phyloP scores from a whole-genome alignment of 2,113 vertebrate genomes.

The Pluvialis apricaria region DNA sequence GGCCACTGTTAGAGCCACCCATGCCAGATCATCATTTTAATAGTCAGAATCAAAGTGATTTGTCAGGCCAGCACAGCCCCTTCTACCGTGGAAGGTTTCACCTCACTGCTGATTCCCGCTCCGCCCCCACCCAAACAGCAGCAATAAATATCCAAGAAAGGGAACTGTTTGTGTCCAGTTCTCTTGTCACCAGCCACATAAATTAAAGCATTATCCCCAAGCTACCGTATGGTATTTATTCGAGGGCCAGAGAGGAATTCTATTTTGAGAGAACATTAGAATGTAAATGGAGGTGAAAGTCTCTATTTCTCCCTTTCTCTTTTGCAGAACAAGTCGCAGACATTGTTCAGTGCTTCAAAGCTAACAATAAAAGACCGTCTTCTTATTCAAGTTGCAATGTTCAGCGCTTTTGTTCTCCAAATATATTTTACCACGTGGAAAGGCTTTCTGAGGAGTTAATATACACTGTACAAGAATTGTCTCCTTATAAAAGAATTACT shows the following conservation, averaged over 20 bases:
- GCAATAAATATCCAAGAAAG: slow-evolving; percentile 20
- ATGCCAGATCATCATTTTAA: slow-evolving; percentile 21
- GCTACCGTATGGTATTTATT: slow-evolving; percentile 2
- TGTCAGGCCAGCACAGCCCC: not conserved
- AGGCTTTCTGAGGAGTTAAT: slow-evolving; percentile 52
- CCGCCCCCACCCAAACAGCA: not conserved
- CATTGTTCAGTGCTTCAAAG: slow-evolving; percentile 42
- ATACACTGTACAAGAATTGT: slow-evolving; percentile 12
- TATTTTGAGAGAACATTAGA: slow-evolving; percentile 60
- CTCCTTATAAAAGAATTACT: slow-evolving; percentile 6
- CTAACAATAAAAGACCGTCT: slow-evolving; percentile 42
- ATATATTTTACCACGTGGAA: slow-evolving; percentile 54
- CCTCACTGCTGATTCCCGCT: not conserved
- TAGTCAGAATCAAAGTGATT: not conserved
- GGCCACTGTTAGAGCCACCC: not conserved
- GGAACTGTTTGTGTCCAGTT: not conserved
- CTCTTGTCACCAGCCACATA: not conserved
- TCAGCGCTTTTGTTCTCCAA: slow-evolving; percentile 54
- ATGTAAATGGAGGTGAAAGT: slow-evolving; percentile 61
- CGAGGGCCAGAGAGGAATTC: not conserved
- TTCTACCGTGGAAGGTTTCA: not conserved
- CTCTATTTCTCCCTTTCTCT: slow-evolving; percentile 18
- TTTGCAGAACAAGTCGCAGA: slow-evolving; percentile 19
- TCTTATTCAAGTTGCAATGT: slow-evolving; percentile 37
- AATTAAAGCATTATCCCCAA: slow-evolving; percentile 53